Evolutionary conservation across 2,888 invertebrate genomes (phyloP).

Genomic region (Cylloceria caligata): DNA sequence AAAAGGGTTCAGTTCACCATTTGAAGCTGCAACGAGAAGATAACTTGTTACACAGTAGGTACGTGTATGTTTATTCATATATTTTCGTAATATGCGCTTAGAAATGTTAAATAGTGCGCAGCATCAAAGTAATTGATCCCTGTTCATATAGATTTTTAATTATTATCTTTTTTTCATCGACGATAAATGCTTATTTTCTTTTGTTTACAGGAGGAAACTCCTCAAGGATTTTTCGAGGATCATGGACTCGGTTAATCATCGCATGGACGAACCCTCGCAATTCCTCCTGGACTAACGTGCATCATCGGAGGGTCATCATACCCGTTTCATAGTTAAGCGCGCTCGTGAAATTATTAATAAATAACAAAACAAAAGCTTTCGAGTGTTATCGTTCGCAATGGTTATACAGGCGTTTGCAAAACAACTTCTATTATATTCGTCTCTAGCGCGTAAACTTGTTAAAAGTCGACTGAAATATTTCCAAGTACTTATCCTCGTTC

Average conservation of each 20-base stretch:
- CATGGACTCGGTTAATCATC: constrained; percentile 92
- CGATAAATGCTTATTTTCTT: constrained; percentile 33
- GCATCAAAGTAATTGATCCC: constrained; percentile 84
- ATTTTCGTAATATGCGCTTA: constrained; percentile 65
- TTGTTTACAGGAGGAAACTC: constrained; percentile 97
- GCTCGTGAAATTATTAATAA: constrained; percentile 53
- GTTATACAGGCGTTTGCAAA: constrained; percentile 46
- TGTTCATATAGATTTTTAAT: constrained; percentile 78
- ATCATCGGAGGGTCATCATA: constrained; percentile 59
- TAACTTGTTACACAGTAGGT: constrained; percentile 82
- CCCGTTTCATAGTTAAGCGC: constrained; percentile 52
- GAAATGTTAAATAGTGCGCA: constrained; percentile 73
- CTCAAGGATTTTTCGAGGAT: constrained; percentile 99
- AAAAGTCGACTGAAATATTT: constrained; percentile 24
- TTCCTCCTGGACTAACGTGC: constrained; percentile 42
- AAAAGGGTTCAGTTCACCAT: constrained; percentile 84
- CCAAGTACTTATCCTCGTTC: constrained; percentile 21
- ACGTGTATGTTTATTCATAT: constrained; percentile 81
- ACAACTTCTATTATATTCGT: constrained; percentile 13
- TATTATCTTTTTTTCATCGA: constrained; percentile 27
- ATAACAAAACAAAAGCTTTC: constrained; percentile 18
- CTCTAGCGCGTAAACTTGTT: constrained; percentile 22
- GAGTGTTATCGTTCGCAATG: constrained; percentile 56
- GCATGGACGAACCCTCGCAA: neutral
- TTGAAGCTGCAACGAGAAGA: constrained; percentile 84